Conservation (phyloP, 1,140 invertebrate species). For the Acromyrmex echinatior region DNA sequence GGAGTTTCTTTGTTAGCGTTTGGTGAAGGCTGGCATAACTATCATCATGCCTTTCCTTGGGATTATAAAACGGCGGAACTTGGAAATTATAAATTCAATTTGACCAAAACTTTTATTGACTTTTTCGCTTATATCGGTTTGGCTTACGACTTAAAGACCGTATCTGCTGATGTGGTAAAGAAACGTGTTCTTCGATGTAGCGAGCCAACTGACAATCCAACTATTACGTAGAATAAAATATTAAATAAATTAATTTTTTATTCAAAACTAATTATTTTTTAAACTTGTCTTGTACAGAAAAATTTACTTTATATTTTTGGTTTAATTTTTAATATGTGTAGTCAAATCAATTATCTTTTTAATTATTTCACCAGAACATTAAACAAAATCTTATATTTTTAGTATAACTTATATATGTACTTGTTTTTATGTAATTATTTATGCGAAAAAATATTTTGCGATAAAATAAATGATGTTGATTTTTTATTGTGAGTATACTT, state of each 20-base stretch:
- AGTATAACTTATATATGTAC: neutral
- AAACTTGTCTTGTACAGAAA: neutral
- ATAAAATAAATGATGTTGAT: too few species aligned
- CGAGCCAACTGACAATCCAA: neutral
- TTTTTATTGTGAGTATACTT: too few species aligned
- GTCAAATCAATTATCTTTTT: neutral
- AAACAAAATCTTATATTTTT: neutral
- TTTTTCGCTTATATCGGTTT: slow-evolving; percentile 87
- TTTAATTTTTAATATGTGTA: neutral
- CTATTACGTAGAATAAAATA: neutral
- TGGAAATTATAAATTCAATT: slow-evolving; percentile 87
- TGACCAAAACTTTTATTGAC: slow-evolving; percentile 89
- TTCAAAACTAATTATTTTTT: neutral
- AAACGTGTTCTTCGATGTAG: neutral
- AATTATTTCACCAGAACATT: neutral
- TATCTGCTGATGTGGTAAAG: slow-evolving; percentile 79
- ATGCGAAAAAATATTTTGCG: too few species aligned
- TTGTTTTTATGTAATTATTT: too few species aligned
- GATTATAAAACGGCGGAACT: slow-evolving; percentile 88
- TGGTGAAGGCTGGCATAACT: slow-evolving; percentile 90
- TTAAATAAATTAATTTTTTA: neutral
- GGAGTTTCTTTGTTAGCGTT: slow-evolving; percentile 83
- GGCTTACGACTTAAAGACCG: slow-evolving; percentile 88
- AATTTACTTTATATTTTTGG: neutral
- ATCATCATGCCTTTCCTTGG: slow-evolving; percentile 91